A percentile compares a stretch with the other conserved stretches of the same genome.
These are phyloP conservation scores for Bostrychus sinensis DNA, from an alignment of 2,113 vertebrate genomes.

Conservation along the genomic window DNA sequence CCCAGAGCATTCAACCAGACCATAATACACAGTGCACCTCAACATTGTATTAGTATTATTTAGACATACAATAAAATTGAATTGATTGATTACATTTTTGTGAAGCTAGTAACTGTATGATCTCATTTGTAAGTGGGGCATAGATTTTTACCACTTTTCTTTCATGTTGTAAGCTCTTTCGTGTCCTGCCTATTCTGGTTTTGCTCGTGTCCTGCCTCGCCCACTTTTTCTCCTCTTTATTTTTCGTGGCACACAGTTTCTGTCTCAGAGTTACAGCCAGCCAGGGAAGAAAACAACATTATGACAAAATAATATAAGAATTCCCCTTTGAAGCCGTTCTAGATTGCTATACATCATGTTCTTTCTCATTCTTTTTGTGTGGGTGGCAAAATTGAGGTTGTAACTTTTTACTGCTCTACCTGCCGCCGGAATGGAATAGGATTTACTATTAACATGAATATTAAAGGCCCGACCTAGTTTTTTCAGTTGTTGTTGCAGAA, in stretches of 20 bases:
- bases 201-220: slow-evolving; percentile 3
- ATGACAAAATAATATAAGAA: slow-evolving; percentile 9
- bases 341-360: slow-evolving; percentile 17
- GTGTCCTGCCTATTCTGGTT: not conserved
- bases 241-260: slow-evolving; percentile 26
- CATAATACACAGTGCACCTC: too few species aligned
- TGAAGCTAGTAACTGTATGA: too few species aligned
- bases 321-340: not conserved
- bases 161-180: not conserved
- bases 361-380: slow-evolving; percentile 5
- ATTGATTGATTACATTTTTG: too few species aligned
- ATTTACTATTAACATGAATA: slow-evolving; percentile 52
- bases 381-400: slow-evolving; percentile 26
- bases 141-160: not conserved
- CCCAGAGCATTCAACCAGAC: too few species aligned
- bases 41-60: too few species aligned
- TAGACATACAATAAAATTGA: too few species aligned
- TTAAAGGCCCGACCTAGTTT: slow-evolving; percentile 52
- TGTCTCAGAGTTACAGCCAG: slow-evolving; percentile 21
- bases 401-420: slow-evolving; percentile 33
- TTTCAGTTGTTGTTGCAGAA: slow-evolving; percentile 10
- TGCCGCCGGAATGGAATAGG: slow-evolving; percentile 14
- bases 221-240: not conserved
- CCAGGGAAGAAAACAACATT: slow-evolving; percentile 22
- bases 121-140: too few species aligned